Evolutionary conservation across 1,140 invertebrate genomes (phyloP).

Genomic region (Penaeus chinensis): DNA sequence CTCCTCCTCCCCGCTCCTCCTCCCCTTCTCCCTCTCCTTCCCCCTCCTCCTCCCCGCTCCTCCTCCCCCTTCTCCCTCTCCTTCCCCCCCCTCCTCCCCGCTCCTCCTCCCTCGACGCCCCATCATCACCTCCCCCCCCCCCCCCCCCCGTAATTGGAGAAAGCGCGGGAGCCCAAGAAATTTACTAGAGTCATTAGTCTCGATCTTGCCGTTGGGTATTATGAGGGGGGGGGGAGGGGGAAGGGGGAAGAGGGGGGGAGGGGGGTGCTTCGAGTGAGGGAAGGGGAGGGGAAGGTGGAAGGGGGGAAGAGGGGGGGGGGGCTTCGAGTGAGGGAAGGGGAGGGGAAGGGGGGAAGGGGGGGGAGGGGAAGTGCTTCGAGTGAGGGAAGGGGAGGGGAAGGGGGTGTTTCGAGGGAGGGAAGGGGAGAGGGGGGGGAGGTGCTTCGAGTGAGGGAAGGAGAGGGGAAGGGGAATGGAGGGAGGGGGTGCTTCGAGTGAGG

Average conservation of each 20-base stretch:
- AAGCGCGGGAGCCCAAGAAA: constrained; percentile 24
- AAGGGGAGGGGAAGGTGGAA: neutral
- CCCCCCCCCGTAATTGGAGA: constrained; percentile 27
- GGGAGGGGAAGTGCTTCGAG: neutral
- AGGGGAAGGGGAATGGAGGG: too few relatives aligned
- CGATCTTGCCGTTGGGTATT: constrained; percentile 16
- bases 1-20: neutral
- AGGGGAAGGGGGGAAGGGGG: neutral
- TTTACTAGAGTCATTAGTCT: constrained; percentile 33
- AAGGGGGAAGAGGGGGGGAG: neutral
- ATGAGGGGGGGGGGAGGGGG: neutral
- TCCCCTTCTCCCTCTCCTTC: neutral
- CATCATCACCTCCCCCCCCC: neutral
- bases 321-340: neutral
- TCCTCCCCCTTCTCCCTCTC: neutral
- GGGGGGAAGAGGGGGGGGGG: neutral
- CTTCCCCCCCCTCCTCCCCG: neutral
- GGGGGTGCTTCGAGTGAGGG: neutral
- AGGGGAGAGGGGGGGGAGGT: too few relatives aligned
- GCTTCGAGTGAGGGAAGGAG: too few relatives aligned
- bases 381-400: too few relatives aligned
- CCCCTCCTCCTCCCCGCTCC: neutral
- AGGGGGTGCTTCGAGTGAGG: too few relatives aligned
- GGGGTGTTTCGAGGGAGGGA: neutral
- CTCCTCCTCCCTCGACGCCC: neutral